These are phyloP conservation scores for Lymantria dispar DNA, from an alignment of 2,888 invertebrate genomes.

Conservation along the genomic window DNA sequence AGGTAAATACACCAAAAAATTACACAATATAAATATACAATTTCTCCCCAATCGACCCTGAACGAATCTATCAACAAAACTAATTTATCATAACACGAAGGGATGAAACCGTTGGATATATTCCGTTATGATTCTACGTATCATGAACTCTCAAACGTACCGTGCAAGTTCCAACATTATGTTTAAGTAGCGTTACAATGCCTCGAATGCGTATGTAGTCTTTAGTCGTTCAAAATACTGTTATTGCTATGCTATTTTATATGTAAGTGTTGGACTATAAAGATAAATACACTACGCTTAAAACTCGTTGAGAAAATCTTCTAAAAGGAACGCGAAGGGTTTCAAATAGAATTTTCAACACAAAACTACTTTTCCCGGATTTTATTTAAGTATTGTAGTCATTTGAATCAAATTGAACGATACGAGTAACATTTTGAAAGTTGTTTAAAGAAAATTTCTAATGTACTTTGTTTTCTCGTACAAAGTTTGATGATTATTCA, in stretches of 20 bases:
- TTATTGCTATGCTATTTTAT: conserved; percentile 17
- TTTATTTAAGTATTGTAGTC: too few relatives aligned
- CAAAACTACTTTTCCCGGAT: too few relatives aligned
- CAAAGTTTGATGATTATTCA: too few relatives aligned
- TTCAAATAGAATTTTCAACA: too few relatives aligned
- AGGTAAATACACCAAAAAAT: conserved; percentile 15
- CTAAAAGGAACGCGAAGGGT: too few relatives aligned
- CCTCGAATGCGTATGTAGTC: conserved; percentile 7
- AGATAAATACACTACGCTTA: not conserved
- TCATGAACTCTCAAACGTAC: conserved; percentile 41
- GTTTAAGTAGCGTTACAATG: conserved; percentile 16
- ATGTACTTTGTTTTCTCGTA: too few relatives aligned
- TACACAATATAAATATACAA: conserved; percentile 4
- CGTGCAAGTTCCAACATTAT: conserved; percentile 31
- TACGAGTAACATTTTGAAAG: too few relatives aligned
- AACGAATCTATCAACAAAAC: conserved; percentile 30
- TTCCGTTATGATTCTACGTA: conserved; percentile 39
- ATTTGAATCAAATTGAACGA: too few relatives aligned
- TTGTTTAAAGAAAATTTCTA: too few relatives aligned
- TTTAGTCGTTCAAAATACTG: conserved; percentile 6
- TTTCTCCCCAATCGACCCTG: conserved; percentile 16
- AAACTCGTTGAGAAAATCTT: too few relatives aligned
- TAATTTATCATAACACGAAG: conserved; percentile 30
- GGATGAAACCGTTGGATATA: conserved; percentile 20
- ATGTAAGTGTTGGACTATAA: conserved; percentile 14